phyloP scores from a whole-genome alignment of 2,888 invertebrate species.

The Parnassius glacialis region DNA sequence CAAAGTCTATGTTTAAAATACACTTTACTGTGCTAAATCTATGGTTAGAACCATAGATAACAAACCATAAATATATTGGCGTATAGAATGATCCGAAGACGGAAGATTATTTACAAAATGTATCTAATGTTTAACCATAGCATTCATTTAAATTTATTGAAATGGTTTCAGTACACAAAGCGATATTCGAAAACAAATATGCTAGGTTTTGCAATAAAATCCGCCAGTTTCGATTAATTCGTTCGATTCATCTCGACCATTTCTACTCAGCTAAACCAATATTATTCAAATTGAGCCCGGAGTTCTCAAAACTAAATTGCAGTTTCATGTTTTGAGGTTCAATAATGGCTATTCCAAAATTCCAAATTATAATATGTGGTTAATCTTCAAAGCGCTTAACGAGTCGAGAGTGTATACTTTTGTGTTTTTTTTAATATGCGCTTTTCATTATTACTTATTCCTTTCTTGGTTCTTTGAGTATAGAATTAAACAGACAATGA shows the following conservation, averaged over 20 bases:
- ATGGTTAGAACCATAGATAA: no score
- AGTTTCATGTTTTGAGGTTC: conserved; percentile 13
- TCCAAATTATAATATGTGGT: no score
- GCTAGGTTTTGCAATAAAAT: not conserved
- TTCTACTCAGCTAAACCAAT: conserved; percentile 4
- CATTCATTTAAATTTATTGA: no score
- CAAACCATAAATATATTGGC: no score
- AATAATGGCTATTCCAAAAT: conserved; percentile 2
- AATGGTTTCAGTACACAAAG: no score
- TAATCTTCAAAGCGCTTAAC: no score
- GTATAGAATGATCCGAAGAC: no score
- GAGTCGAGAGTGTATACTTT: not conserved
- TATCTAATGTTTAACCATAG: no score
- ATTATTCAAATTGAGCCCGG: conserved; percentile 20
- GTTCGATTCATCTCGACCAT: conserved; percentile 3
- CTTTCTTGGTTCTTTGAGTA: not conserved
- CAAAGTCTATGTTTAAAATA: no score
- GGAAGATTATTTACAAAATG: no score
- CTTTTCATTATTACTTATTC: conserved; percentile 3
- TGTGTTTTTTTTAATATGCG: not conserved
- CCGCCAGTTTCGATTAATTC: not conserved
- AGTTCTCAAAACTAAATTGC: conserved; percentile 22
- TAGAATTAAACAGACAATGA: not conserved
- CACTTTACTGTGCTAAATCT: no score
- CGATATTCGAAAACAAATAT: no score